Base-by-base conservation (phyloP, 2,888 invertebrate genomes). In the Sericinus montela region DNA sequence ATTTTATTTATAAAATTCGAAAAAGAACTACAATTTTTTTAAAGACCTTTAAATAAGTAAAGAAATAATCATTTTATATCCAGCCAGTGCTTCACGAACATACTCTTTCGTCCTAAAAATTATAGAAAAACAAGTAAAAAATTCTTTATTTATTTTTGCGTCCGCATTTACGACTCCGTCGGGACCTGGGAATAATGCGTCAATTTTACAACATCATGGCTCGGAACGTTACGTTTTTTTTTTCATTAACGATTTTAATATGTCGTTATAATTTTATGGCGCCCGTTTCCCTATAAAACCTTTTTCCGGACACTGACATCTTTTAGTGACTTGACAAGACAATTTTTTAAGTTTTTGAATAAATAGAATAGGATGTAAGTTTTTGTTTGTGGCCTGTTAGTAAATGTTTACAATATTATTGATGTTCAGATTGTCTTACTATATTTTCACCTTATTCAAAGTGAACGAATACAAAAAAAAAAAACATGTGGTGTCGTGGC, bases 131-230 rank as follows among this genome's bases (percentile, higher is more conserved):
- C 56, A 59, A 61, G 62, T 52, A 61, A 56, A 54, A 51, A 45
- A 34, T 49, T 54, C 48, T 62, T 45, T 36, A 48, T 54, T 49
- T 62, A 58, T 69, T 69, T 69, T 63, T 62, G 58, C 56, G 60
- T 60, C 63, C 61, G 57, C 39, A 52, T 61, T 77, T 76, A 77
- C 59, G 63, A 60, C 51, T 40, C 54, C 45, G 32, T 48, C 36
- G 61, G 57, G 62, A 55, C 54, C 59, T 56, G 51, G 59, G 30
- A 39, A 63, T 65, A 72, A 70, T 70, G 73, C 65, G 71, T 65
- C 69, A 65, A 69, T 67, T 75, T 79, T 78, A 77, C 75, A 63
- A 63, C 67, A 32, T 36, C 41, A 36, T 11, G 36, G 28, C 16
- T 38, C 32, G 28, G 9, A 49, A 49, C 44, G 35, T 39, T 74